Evolutionary conservation across 2,888 invertebrate species (phyloP), one percentile per base, ranked within the genome.

Genomic region (Eucriotettix oculatus): DNA sequence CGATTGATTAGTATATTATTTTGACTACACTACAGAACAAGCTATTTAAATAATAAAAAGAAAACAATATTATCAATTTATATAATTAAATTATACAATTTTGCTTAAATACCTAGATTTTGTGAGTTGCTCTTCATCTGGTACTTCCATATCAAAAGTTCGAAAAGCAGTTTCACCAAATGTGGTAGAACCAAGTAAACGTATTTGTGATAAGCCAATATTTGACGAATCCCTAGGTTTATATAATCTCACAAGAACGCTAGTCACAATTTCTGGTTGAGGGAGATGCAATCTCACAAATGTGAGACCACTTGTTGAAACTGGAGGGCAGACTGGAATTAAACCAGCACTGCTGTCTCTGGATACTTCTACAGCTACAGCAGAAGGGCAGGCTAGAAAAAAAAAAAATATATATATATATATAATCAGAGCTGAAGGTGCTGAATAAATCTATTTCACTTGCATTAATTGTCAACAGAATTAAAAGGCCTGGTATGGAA

Each of bases 191-290:
- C 92, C 95, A 54, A 94, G 75, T 57, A 96, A 75, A 7, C 87
- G 79, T 64, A 96, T 84, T 75, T 94, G 93, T 62, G 92, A 84
- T 53, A 96, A 76, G 9, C 94, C 93, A 71, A 95, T 87, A 69
- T 88, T 92, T 66, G 85, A 84, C n/a, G 90, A 89, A 69, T 94
- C 94, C 44, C 89, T 78, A 0, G 95, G 94, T 71, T 90, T 88
- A 73, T 89, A 90, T 29, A 86, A 74, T 42, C 85, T 76, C 10
- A 91, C 76, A 59, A 91, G 83, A 61, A 95, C 86, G 53, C 86
- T 85, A 62, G 88, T 89, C 53, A 89, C 90, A 16, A 94, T 87
- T 73, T 92, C 86, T 1, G 93, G 90, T 63, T 86, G 83, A 3
- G 88, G 83, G 16, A 94, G 77, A 67, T 86, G 87, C 29, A 94